A percentile compares a stretch with the other conserved stretches of the same genome.
These are phyloP conservation scores for Sciurus carolinensis DNA, from an alignment of 2,797 vertebrate species.

Conservation along the genomic window DNA sequence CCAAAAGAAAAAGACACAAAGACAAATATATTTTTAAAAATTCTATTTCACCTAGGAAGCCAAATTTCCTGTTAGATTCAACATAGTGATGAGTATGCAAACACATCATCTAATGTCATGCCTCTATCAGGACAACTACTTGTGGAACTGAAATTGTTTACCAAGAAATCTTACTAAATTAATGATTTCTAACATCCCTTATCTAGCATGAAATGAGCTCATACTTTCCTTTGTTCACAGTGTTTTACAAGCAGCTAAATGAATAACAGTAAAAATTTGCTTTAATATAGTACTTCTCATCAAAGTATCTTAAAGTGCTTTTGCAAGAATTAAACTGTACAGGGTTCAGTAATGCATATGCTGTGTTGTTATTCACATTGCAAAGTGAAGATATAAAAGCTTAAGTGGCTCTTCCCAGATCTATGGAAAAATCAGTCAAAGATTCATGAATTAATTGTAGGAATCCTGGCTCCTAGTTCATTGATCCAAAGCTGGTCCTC, in stretches of 20 bases:
- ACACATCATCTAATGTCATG: not conserved
- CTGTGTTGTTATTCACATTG: conserved; percentile 56
- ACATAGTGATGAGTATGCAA: not conserved
- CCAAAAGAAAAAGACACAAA: too few relatives aligned
- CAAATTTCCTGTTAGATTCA: conserved; percentile 7
- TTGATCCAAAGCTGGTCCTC: conserved; percentile 80
- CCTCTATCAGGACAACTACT: not conserved
- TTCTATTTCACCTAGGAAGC: not conserved
- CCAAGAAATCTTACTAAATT: conserved; percentile 44
- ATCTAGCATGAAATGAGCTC: conserved; percentile 47
- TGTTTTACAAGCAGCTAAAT: conserved; percentile 71
- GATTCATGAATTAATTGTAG: conserved; percentile 81
- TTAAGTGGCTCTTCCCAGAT: conserved; percentile 78
- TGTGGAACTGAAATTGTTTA: conserved; percentile 45
- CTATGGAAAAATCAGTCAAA: conserved; percentile 78
- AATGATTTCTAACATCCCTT: conserved; percentile 58
- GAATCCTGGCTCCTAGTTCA: conserved; percentile 84
- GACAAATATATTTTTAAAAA: too few relatives aligned
- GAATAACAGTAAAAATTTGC: conserved; percentile 75
- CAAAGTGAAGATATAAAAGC: conserved; percentile 65
- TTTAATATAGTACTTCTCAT: conserved; percentile 74
- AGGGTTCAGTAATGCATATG: conserved; percentile 58
- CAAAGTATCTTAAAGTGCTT: conserved; percentile 78
- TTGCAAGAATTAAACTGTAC: conserved; percentile 68
- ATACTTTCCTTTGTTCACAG: conserved; percentile 69